Evolutionary conservation across 2,888 invertebrate species (phyloP).

Genomic region (Cheilosia pagana): DNA sequence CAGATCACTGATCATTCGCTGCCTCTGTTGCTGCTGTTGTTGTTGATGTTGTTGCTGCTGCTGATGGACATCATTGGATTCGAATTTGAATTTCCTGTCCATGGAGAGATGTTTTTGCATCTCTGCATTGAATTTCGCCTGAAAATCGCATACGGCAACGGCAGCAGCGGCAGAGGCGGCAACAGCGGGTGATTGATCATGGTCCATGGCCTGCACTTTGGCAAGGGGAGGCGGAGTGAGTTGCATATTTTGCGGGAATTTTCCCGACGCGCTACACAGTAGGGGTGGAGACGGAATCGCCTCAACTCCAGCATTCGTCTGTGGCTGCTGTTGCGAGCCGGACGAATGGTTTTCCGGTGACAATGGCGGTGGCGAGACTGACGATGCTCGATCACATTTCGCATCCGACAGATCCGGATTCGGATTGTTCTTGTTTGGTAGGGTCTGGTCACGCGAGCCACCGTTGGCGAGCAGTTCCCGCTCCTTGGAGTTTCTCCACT

Average conservation of each 20-base stretch:
- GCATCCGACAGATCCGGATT: conserved; percentile 97
- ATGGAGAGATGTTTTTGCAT: conserved; percentile 82
- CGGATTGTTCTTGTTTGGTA: conserved; percentile 98
- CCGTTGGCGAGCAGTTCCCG: conserved; percentile 96
- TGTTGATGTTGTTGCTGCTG: conserved; percentile 80
- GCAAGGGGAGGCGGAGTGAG: conserved; percentile 80
- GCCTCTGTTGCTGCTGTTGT: conserved; percentile 74
- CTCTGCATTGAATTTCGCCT: conserved; percentile 82
- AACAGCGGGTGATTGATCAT: conserved; percentile 78
- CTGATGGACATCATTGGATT: conserved; percentile 77
- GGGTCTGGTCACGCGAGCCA: conserved; percentile 96
- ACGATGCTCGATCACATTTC: conserved; percentile 90
- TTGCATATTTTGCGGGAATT: conserved; percentile 78
- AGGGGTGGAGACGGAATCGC: conserved; percentile 77
- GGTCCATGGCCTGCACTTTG: conserved; percentile 70
- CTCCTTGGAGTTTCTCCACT: conserved; percentile 98
- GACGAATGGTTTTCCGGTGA: conserved; percentile 80
- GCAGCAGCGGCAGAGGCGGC: conserved; percentile 62
- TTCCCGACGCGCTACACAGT: conserved; percentile 52
- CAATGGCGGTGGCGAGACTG: conserved; percentile 84
- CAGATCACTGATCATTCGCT: conserved; percentile 75
- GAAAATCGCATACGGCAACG: conserved; percentile 78
- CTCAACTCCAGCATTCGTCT: conserved; percentile 76
- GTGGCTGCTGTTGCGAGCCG: conserved; percentile 77
- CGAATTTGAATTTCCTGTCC: conserved; percentile 81